phyloP scores from a whole-genome alignment of 2,113 vertebrate genomes.

The Ammospiza nelsoni region DNA sequence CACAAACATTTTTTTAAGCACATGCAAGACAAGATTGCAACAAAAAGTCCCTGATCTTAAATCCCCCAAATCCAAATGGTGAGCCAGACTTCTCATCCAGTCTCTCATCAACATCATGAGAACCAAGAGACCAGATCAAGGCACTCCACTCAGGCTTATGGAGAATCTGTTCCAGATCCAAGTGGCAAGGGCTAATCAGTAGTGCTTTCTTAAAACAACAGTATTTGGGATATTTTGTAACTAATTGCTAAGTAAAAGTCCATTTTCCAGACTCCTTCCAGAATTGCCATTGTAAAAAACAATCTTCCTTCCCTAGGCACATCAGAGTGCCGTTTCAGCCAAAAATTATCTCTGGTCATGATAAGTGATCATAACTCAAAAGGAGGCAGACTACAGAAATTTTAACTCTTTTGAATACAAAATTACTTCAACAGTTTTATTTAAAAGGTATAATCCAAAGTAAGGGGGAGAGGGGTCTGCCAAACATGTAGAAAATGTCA shows the following conservation, averaged over 20 bases:
- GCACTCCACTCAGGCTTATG: neutral
- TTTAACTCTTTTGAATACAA: neutral
- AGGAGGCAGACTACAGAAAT: neutral
- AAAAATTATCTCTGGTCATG: constrained; percentile 2
- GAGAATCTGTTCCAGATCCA: neutral
- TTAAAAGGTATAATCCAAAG: neutral
- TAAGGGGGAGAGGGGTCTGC: neutral
- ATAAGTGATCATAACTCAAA: neutral
- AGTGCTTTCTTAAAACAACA: neutral
- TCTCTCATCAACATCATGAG: neutral
- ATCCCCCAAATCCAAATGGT: neutral
- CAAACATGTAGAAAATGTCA: neutral
- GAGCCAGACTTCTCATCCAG: neutral
- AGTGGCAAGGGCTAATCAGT: neutral
- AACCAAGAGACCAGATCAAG: neutral
- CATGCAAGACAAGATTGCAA: neutral
- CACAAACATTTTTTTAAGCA: neutral
- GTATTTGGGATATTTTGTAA: neutral
- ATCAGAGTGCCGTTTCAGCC: neutral
- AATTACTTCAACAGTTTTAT: neutral
- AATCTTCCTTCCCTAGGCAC: neutral
- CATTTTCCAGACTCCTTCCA: constrained; percentile 9
- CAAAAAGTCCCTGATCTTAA: neutral
- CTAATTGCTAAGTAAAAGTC: neutral
- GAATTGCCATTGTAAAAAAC: neutral